These are phyloP conservation scores for Rhopilema esculentum DNA, from an alignment of 30 jellyfish, hydroid and myxozoan genomes.

Conservation along the genomic window DNA sequence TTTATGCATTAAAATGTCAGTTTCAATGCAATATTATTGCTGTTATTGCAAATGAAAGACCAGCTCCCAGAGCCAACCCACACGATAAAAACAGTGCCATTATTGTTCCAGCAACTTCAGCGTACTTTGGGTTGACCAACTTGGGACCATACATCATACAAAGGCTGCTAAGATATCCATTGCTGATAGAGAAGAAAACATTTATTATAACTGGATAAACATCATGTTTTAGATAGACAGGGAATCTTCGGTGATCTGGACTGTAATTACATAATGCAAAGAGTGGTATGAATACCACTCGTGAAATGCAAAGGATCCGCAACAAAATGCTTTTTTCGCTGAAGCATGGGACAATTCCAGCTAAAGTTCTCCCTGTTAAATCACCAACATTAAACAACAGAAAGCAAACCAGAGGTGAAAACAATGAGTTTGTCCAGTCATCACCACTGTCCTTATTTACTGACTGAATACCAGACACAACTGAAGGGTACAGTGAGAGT, in stretches of 20 bases:
- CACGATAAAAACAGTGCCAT: slow-evolving; percentile 91
- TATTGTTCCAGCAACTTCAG: slow-evolving; percentile 95
- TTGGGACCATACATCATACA: slow-evolving; percentile 99
- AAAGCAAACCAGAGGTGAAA: slow-evolving; percentile 82
- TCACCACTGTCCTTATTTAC: slow-evolving; percentile 67
- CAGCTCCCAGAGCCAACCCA: slow-evolving; percentile 97
- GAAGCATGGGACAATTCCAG: slow-evolving; percentile 85
- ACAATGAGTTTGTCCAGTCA: slow-evolving; percentile 81
- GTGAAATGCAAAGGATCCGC: slow-evolving; percentile 68
- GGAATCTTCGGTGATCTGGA: slow-evolving; percentile 41
- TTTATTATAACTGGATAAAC: slow-evolving; percentile 83
- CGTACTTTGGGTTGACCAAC: slow-evolving; percentile 80
- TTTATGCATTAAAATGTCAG: no score
- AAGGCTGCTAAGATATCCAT: slow-evolving; percentile 97
- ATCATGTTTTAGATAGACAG: slow-evolving; percentile 77
- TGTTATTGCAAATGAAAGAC: slow-evolving; percentile 84
- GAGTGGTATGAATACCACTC: slow-evolving; percentile 88
- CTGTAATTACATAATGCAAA: slow-evolving; percentile 83
- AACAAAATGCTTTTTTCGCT: slow-evolving; percentile 69
- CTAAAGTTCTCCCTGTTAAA: slow-evolving; percentile 86
- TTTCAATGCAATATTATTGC: slow-evolving; percentile 26
- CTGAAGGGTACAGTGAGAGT: slow-evolving; percentile 90
- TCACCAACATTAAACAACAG: slow-evolving; percentile 91
- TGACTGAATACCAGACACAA: slow-evolving; percentile 77
- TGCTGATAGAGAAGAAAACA: slow-evolving; percentile 69